A percentile compares a stretch with the other conserved stretches of the same genome.
Conservation (phyloP, 1,140 invertebrate genomes). For the Matsumurasca onukii region DNA sequence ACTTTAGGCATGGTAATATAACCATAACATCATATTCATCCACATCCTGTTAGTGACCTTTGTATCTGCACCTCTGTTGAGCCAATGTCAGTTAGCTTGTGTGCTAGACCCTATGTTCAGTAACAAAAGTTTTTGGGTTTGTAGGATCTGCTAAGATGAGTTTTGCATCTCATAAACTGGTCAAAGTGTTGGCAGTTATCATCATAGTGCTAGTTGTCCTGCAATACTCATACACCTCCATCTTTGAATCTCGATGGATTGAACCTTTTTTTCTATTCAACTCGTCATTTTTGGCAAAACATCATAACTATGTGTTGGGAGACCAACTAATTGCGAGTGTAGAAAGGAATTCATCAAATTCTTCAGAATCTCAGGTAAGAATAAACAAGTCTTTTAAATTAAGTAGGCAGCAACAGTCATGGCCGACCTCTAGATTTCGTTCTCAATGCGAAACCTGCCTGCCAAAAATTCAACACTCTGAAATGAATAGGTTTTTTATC, state of each 20-base stretch:
- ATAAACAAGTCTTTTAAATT: background rate
- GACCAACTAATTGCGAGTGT: background rate
- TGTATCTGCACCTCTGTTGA: no score
- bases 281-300: background rate
- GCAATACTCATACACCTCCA: conserved; percentile 11
- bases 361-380: background rate
- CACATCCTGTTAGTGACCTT: no score
- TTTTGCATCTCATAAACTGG: background rate
- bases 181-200: background rate
- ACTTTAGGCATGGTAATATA: no score
- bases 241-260: conserved; percentile 24
- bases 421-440: no score
- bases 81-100: no score
- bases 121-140: background rate
- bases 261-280: conserved; percentile 27
- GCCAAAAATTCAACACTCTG: no score
- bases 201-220: background rate
- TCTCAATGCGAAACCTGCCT: no score
- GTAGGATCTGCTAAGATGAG: conserved; percentile 12
- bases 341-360: background rate
- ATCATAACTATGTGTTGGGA: background rate
- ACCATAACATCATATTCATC: no score
- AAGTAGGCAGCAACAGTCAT: no score
- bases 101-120: no score
- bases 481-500: no score